A percentile compares a stretch with the other conserved stretches of the same genome.
Evolutionary conservation across 2,113 vertebrate genomes (phyloP).

Genomic region (Trogon surrucura): DNA sequence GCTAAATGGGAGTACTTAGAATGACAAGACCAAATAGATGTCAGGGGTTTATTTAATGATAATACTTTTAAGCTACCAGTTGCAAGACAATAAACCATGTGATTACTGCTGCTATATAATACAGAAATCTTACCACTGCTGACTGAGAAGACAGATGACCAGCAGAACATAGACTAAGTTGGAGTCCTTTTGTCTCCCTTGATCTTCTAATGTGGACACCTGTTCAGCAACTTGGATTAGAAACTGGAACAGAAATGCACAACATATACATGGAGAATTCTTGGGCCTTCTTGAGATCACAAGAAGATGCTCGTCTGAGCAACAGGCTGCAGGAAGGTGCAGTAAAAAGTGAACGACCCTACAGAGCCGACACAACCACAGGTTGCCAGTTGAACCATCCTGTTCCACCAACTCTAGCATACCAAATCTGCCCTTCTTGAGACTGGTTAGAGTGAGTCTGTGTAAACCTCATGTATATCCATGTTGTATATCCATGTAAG

Average conservation of each 20-base stretch:
- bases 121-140: background rate
- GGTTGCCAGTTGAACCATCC: background rate
- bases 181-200: background rate
- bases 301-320: background rate
- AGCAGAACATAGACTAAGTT: background rate
- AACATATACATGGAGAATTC: background rate
- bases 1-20: background rate
- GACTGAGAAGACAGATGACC: background rate
- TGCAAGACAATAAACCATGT: background rate
- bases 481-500: background rate
- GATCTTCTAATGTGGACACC: background rate
- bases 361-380: background rate
- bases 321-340: background rate
- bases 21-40: background rate
- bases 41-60: background rate
- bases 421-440: background rate
- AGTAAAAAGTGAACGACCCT: background rate
- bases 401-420: background rate
- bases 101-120: background rate
- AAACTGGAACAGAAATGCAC: background rate
- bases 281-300: background rate
- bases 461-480: background rate
- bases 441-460: background rate
- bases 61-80: background rate
- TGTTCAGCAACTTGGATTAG: background rate